Percentiles rank a stretch among this genome's conserved stretches.
phyloP scores from a whole-genome alignment of 2,888 invertebrate genomes.

The Watsonalla cultraria region DNA sequence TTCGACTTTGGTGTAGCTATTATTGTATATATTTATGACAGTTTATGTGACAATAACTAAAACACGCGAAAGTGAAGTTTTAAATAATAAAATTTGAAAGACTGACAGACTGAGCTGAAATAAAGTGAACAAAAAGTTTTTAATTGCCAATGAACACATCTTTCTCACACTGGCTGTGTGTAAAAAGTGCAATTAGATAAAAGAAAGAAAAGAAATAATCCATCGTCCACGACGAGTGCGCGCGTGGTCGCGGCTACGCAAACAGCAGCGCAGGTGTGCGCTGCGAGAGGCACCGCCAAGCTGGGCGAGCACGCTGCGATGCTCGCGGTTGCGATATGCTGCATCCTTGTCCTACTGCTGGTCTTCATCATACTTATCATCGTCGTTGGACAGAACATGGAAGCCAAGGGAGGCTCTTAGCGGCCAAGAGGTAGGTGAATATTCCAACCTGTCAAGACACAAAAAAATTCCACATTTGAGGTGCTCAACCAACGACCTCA shows the following conservation, averaged over 20 bases:
- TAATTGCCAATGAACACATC: conserved; percentile 3
- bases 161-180: conserved; percentile 5
- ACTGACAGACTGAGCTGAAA: not conserved
- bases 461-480: too few relatives aligned
- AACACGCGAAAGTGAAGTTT: conserved; percentile 6
- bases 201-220: not conserved
- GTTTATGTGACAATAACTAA: conserved; percentile 9
- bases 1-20: conserved; percentile 6
- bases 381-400: conserved; percentile 87
- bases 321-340: conserved; percentile 91
- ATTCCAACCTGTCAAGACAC: not conserved
- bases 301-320: conserved; percentile 81
- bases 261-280: conserved; percentile 51
- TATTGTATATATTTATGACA: conserved; percentile 5
- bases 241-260: conserved; percentile 53
- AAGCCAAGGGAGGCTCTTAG: conserved; percentile 79
- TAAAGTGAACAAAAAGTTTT: conserved; percentile 1
- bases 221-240: conserved; percentile 41
- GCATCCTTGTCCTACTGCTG: conserved; percentile 87
- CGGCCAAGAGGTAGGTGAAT: conserved; percentile 52
- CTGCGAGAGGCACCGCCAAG: conserved; percentile 60
- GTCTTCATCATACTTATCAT: conserved; percentile 91
- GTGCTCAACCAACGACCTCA: too few relatives aligned
- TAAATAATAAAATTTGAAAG: not conserved
- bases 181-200: not conserved